Percentiles rank a stretch among this genome's conserved stretches.
These are phyloP conservation scores for Apistogramma diplotaenia DNA, from an alignment of 2,113 vertebrate species.

Conservation along the genomic window DNA sequence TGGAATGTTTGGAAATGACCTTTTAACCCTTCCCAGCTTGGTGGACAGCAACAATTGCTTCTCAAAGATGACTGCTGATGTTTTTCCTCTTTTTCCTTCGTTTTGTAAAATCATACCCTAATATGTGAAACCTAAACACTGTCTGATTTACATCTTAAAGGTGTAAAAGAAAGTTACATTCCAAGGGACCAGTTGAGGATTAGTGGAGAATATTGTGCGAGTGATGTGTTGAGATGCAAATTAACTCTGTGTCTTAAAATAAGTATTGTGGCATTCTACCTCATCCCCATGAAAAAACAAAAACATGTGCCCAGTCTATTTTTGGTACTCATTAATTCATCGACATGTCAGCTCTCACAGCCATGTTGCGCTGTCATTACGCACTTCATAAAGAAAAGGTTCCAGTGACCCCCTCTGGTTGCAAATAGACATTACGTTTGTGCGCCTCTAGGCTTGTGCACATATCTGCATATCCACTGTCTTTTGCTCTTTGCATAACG, in stretches of 20 bases:
- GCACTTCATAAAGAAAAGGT: neutral
- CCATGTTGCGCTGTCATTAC: neutral
- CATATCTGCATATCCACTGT: too few relatives aligned
- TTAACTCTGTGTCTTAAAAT: neutral
- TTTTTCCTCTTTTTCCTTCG: too few relatives aligned
- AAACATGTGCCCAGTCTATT: neutral
- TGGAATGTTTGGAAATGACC: neutral
- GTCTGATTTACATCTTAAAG: neutral
- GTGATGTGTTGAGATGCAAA: neutral
- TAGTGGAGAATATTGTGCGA: neutral
- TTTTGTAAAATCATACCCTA: too few relatives aligned
- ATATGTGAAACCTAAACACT: too few relatives aligned
- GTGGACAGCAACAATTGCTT: neutral
- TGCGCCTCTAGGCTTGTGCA: neutral
- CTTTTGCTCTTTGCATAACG: too few relatives aligned
- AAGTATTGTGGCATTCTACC: neutral
- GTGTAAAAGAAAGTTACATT: neutral
- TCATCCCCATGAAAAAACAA: neutral
- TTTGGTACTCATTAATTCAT: neutral
- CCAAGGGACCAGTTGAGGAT: neutral
- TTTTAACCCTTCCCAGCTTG: neutral
- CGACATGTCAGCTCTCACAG: neutral
- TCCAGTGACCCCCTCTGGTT: slow-evolving; percentile 35
- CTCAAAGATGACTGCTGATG: neutral
- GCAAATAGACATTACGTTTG: neutral